These are phyloP conservation scores for Diploptera punctata DNA, from an alignment of 2,888 invertebrate genomes.

Conservation along the genomic window DNA sequence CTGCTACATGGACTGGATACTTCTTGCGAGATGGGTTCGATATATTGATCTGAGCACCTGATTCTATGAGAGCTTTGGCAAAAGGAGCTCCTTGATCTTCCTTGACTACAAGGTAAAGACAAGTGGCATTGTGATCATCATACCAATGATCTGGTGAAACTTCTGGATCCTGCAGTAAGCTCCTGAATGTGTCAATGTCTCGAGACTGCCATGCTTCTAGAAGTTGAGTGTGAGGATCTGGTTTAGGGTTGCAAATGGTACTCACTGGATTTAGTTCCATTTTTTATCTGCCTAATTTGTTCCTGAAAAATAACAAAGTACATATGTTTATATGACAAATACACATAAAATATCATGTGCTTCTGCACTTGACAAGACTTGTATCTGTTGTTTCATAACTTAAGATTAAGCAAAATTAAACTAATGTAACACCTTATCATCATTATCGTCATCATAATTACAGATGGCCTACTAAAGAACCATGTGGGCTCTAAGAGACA, in stretches of 20 bases:
- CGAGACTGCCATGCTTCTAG: conserved; percentile 61
- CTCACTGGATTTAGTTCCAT: background rate
- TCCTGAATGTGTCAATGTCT: conserved; percentile 60
- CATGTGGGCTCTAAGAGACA: too few species aligned
- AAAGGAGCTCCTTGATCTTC: conserved; percentile 61
- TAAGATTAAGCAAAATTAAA: too few species aligned
- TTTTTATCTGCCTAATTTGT: background rate
- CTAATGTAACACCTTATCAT: too few species aligned
- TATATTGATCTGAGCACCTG: conserved; percentile 67
- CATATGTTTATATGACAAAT: too few species aligned
- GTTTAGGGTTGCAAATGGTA: conserved; percentile 39
- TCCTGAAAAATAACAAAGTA: background rate
- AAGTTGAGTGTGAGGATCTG: conserved; percentile 54
- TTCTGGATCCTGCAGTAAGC: conserved; percentile 58
- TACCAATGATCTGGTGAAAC: conserved; percentile 63
- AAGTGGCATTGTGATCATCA: conserved; percentile 64
- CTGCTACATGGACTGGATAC: conserved; percentile 71
- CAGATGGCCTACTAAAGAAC: too few species aligned
- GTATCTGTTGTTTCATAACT: too few species aligned
- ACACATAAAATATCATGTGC: too few species aligned
- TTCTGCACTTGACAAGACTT: too few species aligned
- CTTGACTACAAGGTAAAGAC: conserved; percentile 63
- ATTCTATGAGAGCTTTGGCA: conserved; percentile 62
- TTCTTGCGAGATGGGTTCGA: conserved; percentile 63
- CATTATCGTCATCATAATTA: too few species aligned